phyloP scores from a whole-genome alignment of 2,797 vertebrate species.

The Anolis apletophallus region DNA sequence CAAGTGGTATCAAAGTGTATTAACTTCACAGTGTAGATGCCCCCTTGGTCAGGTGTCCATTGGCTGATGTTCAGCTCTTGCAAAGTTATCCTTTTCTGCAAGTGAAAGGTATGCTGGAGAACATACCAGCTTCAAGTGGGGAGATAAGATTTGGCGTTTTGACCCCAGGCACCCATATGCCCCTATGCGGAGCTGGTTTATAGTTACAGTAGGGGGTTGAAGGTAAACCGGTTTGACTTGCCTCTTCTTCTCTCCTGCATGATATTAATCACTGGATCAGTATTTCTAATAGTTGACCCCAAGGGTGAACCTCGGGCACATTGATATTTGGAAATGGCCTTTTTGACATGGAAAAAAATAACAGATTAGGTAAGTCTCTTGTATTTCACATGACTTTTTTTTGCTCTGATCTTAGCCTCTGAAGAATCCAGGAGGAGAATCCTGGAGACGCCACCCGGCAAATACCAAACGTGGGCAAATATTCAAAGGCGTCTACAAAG shows the following conservation, averaged over 20 bases:
- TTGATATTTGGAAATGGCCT: no score
- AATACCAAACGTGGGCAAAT: not conserved
- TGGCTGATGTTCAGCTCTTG: not conserved
- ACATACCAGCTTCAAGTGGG: not conserved
- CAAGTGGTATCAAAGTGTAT: no score
- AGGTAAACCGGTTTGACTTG: not conserved
- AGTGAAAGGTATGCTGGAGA: not conserved
- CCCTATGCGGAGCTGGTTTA: not conserved
- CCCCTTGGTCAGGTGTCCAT: not conserved
- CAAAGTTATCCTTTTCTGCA: no score
- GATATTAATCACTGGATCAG: not conserved
- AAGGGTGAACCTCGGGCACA: not conserved
- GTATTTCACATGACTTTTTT: not conserved
- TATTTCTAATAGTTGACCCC: no score
- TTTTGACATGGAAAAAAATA: no score
- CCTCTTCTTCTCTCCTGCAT: not conserved
- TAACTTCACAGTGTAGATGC: no score
- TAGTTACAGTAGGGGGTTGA: no score
- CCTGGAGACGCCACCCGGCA: not conserved
- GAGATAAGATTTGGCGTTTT: not conserved
- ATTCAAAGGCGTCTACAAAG: conserved; percentile 60
- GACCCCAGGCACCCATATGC: not conserved
- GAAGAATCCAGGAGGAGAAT: not conserved
- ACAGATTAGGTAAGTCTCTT: not conserved
- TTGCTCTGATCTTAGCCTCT: not conserved